These are phyloP conservation scores for Rhinogobius similis DNA, from an alignment of 2,113 vertebrate species.

Conservation along the genomic window DNA sequence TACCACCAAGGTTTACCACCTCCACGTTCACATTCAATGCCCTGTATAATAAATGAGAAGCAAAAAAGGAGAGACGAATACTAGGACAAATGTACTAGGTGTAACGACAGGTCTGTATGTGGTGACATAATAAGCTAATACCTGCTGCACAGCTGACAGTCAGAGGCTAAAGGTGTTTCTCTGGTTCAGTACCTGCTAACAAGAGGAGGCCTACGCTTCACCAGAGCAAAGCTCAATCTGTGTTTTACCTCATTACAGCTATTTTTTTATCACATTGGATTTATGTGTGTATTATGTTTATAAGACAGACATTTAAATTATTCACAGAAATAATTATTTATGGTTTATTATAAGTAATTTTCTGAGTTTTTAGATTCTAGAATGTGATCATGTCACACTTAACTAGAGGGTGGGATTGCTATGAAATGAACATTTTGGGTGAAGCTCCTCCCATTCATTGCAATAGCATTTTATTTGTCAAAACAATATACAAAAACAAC, in stretches of 20 bases:
- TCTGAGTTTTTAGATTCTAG: too few relatives aligned
- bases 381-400: too few relatives aligned
- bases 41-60: neutral
- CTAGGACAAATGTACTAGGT: neutral
- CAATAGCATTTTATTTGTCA: too few relatives aligned
- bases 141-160: slow-evolving; percentile 1
- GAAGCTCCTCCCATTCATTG: too few relatives aligned
- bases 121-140: neutral
- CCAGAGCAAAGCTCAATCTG: neutral
- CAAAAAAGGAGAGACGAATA: neutral
- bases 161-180: neutral
- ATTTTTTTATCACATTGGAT: neutral
- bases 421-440: too few relatives aligned
- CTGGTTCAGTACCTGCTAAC: slow-evolving; percentile 1
- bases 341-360: neutral
- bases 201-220: neutral
- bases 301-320: neutral
- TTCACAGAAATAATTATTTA: neutral
- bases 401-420: too few relatives aligned
- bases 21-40: neutral
- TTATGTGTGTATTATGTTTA: neutral
- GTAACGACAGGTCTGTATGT: neutral
- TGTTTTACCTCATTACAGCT: neutral
- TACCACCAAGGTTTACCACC: too few relatives aligned
- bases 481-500: too few relatives aligned